Evolutionary conservation across 37 sponge, comb jelly and placozoan genomes (phyloP).

Genomic region (Dysidea cf. avara): DNA sequence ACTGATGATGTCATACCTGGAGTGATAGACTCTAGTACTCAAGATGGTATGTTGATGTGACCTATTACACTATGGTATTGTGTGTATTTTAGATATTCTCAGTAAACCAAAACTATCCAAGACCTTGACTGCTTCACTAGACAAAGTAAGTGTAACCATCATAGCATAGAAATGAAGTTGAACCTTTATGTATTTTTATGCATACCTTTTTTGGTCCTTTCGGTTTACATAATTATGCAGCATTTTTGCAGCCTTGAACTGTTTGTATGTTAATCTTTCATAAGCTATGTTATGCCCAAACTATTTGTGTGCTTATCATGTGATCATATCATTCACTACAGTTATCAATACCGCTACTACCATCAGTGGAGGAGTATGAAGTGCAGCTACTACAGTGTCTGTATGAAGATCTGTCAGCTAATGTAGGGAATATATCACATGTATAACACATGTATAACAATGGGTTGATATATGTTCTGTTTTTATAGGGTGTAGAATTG

Average conservation of each 20-base stretch:
- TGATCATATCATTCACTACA: neutral
- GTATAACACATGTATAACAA: neutral
- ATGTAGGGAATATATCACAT: neutral
- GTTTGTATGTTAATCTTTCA: no score
- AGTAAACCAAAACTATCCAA: no score
- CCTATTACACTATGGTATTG: neutral
- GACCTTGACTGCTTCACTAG: no score
- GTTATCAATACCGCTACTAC: constrained; percentile 41
- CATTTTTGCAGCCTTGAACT: no score
- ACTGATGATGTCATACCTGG: constrained; percentile 55
- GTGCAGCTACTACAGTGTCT: constrained; percentile 10
- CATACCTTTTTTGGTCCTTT: no score
- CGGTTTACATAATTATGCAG: no score
- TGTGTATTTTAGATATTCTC: no score
- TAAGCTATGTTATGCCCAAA: no score
- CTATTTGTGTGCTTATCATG: no score
- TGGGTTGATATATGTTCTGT: neutral
- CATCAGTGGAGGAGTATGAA: constrained; percentile 63
- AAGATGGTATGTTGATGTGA: constrained; percentile 17
- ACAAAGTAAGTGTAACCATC: no score
- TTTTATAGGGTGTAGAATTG: constrained; percentile 9
- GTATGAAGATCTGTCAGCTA: constrained; percentile 22
- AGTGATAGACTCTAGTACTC: constrained; percentile 21
- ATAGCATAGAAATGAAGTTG: no score
- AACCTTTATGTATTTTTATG: no score